Conservation (phyloP, 1,140 invertebrate genomes). For the Nasonia longicornis region DNA sequence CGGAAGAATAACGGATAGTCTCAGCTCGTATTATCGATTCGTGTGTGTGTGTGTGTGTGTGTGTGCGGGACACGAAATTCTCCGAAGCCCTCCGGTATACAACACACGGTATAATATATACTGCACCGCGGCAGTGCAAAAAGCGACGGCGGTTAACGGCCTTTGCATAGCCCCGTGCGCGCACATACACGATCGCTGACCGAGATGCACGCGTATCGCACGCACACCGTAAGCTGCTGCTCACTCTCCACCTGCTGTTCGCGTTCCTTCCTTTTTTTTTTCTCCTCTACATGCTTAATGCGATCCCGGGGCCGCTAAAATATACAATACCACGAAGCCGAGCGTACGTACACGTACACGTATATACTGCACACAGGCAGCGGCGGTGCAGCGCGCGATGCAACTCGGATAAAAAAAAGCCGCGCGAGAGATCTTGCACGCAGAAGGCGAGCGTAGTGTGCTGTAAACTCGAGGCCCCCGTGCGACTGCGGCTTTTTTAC, state of each 20-base stretch:
- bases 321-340: conserved; percentile 15
- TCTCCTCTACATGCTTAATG: conserved; percentile 15
- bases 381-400: neutral
- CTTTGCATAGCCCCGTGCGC: conserved; percentile 12
- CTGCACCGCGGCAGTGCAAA: neutral
- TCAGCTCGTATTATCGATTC: too few species aligned
- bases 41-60: too few species aligned
- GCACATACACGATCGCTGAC: conserved; percentile 26
- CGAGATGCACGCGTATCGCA: conserved; percentile 40
- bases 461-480: neutral
- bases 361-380: neutral
- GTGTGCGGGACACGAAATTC: too few species aligned
- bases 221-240: conserved; percentile 8
- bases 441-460: neutral
- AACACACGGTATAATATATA: neutral
- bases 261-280: neutral
- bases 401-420: neutral
- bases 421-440: conserved; percentile 28
- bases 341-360: neutral
- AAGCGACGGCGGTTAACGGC: conserved; percentile 32
- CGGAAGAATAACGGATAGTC: too few species aligned
- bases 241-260: conserved; percentile 18
- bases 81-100: neutral
- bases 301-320: conserved; percentile 6
- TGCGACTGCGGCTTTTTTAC: neutral